Evolutionary conservation across 2,113 vertebrate species (phyloP).

Genomic region (Lampris megalopsis): DNA sequence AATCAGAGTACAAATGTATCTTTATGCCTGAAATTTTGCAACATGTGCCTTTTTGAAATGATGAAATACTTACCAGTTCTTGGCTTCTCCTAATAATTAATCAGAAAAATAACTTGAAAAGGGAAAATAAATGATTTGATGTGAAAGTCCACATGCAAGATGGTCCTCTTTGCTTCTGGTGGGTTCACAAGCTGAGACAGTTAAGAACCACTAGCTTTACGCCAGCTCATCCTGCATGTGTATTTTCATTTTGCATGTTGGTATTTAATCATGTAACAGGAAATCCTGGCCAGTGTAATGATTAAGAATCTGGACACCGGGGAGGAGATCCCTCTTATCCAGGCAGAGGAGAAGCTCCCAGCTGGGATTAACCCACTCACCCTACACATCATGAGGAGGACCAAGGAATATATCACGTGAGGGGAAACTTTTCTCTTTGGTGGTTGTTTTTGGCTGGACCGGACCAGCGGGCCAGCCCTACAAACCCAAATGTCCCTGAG

Average conservation of each 20-base stretch:
- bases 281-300: conserved; percentile 99
- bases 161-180: too few relatives aligned
- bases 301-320: conserved; percentile 99
- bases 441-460: background rate
- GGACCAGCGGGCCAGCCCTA: too few relatives aligned
- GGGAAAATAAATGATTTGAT: too few relatives aligned
- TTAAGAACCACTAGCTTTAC: background rate
- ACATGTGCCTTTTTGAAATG: too few relatives aligned
- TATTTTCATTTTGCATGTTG: conserved; percentile 1
- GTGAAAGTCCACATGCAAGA: too few relatives aligned
- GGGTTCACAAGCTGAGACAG: too few relatives aligned
- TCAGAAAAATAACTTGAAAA: too few relatives aligned
- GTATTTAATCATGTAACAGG: conserved; percentile 77
- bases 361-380: conserved; percentile 98
- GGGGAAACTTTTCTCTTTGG: conserved; percentile 29
- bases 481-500: too few relatives aligned
- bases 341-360: conserved; percentile 97
- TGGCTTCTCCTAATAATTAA: too few relatives aligned
- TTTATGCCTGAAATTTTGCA: too few relatives aligned
- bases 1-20: too few relatives aligned
- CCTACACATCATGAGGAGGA: conserved; percentile 98
- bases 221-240: background rate
- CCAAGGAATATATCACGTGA: conserved; percentile 98
- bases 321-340: conserved; percentile 97
- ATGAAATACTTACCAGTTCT: too few relatives aligned